Conservation (phyloP, 2,113 vertebrate genomes). For the Vombatus ursinus region DNA sequence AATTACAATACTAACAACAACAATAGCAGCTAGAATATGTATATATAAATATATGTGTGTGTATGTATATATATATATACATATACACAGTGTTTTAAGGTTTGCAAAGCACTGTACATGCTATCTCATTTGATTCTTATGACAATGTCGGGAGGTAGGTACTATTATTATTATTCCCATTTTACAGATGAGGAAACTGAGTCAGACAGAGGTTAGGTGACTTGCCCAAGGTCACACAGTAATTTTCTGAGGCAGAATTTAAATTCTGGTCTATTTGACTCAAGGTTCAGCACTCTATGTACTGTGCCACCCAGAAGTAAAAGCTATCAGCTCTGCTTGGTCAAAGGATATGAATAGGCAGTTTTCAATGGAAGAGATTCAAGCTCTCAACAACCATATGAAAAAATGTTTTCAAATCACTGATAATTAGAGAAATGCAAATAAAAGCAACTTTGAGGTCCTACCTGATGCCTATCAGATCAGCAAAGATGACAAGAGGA, state of each 20-base stretch:
- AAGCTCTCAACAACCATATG: neutral
- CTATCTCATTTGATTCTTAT: no score
- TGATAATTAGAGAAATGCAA: neutral
- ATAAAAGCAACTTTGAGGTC: neutral
- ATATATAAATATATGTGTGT: no score
- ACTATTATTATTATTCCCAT: no score
- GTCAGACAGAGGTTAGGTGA: neutral
- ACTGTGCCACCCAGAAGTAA: neutral
- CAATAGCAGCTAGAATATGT: neutral
- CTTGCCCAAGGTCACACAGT: neutral
- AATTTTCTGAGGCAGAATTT: neutral
- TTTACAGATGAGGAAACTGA: neutral
- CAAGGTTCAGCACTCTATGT: neutral
- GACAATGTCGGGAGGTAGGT: no score
- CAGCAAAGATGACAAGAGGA: neutral
- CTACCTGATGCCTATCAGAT: neutral
- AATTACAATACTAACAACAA: neutral
- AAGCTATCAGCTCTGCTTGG: neutral
- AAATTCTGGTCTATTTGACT: neutral
- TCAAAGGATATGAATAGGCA: neutral
- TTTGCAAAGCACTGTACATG: no score
- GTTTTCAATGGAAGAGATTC: neutral
- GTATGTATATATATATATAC: no score
- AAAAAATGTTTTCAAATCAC: neutral
- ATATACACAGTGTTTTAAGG: no score